Percentiles rank a stretch among this genome's conserved stretches.
phyloP scores from a whole-genome alignment of 2,113 vertebrate species.

The Danionella cerebrum region DNA sequence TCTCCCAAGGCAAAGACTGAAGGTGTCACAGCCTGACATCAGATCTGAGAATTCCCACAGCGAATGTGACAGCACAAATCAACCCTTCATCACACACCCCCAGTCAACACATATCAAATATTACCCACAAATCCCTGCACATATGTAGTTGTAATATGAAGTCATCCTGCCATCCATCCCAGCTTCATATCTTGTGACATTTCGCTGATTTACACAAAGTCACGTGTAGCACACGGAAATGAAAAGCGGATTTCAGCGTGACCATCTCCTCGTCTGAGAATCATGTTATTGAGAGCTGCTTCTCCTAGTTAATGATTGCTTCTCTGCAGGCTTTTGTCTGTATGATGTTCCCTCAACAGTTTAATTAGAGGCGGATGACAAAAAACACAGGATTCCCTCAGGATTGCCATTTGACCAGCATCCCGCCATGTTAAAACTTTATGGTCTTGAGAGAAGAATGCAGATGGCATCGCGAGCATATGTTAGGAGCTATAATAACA shows the following conservation, averaged over 20 bases:
- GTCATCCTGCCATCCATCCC: neutral
- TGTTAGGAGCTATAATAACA: conserved; percentile 91
- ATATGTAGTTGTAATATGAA: conserved; percentile 3
- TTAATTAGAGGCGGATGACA: conserved; percentile 44
- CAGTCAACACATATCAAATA: conserved; percentile 16
- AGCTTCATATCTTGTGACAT: conserved; percentile 23
- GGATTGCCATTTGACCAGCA: conserved; percentile 86
- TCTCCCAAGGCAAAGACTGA: neutral
- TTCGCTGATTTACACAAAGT: conserved; percentile 19
- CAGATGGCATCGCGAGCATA: conserved; percentile 77
- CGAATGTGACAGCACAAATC: neutral
- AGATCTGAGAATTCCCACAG: neutral
- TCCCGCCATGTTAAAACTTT: conserved; percentile 87
- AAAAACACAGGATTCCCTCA: conserved; percentile 45
- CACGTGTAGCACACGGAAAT: conserved; percentile 4
- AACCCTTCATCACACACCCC: neutral
- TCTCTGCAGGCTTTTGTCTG: neutral
- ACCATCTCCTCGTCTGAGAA: neutral
- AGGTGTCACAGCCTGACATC: neutral
- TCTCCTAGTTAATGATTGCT: neutral
- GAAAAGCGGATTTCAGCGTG: neutral
- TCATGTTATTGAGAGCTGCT: conserved; percentile 2
- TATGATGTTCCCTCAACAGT: conserved; percentile 9
- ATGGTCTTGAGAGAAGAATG: conserved; percentile 85
- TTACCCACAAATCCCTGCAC: conserved; percentile 14